phyloP scores from a whole-genome alignment of 2,797 vertebrate genomes.

The Gymnoscopelus microlampas region DNA sequence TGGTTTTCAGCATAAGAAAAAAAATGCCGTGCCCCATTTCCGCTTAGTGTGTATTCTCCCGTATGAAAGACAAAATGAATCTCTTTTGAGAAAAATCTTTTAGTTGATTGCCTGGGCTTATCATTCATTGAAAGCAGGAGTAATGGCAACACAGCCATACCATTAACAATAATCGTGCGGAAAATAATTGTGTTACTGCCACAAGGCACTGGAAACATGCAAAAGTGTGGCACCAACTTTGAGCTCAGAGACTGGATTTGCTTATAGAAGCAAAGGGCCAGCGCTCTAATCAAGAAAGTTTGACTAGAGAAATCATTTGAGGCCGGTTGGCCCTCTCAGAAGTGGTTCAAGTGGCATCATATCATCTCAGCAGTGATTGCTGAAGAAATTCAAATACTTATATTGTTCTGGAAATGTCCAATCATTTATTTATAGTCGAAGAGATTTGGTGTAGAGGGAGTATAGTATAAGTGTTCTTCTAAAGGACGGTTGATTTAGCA shows the following conservation, averaged over 20 bases:
- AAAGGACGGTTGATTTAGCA: too few species aligned
- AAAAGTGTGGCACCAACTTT: slow-evolving; percentile 21
- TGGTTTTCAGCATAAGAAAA: slow-evolving; percentile 33
- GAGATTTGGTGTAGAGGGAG: slow-evolving; percentile 7
- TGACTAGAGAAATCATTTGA: slow-evolving; percentile 50
- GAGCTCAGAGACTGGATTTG: slow-evolving; percentile 51
- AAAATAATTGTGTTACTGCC: slow-evolving; percentile 32
- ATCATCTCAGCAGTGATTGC: slow-evolving; percentile 29
- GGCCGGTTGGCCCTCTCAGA: slow-evolving; percentile 47
- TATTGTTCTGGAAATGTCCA: slow-evolving; percentile 55
- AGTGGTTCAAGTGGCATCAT: slow-evolving; percentile 42
- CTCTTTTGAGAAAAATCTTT: slow-evolving; percentile 45
- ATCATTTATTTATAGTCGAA: not conserved
- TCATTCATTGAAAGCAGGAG: slow-evolving; percentile 12
- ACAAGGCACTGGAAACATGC: slow-evolving; percentile 10
- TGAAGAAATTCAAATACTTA: slow-evolving; percentile 16
- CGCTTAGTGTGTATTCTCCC: slow-evolving; percentile 47
- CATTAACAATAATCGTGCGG: too few species aligned
- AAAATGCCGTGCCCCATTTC: slow-evolving; percentile 61
- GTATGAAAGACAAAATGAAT: slow-evolving; percentile 10
- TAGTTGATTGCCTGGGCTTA: slow-evolving; percentile 33
- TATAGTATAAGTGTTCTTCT: too few species aligned
- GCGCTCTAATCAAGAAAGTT: slow-evolving; percentile 62
- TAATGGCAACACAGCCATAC: slow-evolving; percentile 32
- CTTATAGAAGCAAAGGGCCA: slow-evolving; percentile 51